Evolutionary conservation across 2,888 invertebrate species (phyloP).

Genomic region (Pterostichus niger): DNA sequence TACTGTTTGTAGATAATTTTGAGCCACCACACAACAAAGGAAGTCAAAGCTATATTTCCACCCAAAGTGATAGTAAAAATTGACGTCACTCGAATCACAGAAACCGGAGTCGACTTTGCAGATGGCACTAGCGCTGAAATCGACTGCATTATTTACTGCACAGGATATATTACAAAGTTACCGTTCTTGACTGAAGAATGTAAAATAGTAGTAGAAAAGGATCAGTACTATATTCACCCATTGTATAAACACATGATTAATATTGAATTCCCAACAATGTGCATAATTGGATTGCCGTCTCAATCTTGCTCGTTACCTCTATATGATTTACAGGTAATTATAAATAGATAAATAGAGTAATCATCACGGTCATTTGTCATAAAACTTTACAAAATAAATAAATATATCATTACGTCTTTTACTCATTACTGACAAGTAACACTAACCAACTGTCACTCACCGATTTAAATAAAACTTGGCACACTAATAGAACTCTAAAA

Average conservation of each 20-base stretch:
- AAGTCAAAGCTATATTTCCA: constrained; percentile 83
- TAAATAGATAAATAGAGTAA: no score
- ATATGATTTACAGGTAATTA: constrained; percentile 88
- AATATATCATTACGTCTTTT: no score
- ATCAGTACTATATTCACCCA: constrained; percentile 89
- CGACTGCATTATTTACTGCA: constrained; percentile 89
- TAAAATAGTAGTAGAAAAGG: constrained; percentile 83
- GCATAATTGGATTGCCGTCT: constrained; percentile 90
- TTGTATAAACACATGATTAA: constrained; percentile 93
- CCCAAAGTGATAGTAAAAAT: constrained; percentile 84
- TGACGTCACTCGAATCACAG: constrained; percentile 79
- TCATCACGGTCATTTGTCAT: no score
- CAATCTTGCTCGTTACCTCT: constrained; percentile 91
- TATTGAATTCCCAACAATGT: constrained; percentile 88
- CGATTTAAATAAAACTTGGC: no score
- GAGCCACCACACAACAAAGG: constrained; percentile 83
- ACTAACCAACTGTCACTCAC: no score
- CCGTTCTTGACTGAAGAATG: constrained; percentile 86
- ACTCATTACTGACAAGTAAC: no score
- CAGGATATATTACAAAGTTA: constrained; percentile 77
- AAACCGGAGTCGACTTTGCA: constrained; percentile 80
- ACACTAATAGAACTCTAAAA: no score
- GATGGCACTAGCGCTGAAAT: constrained; percentile 83
- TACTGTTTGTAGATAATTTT: constrained; percentile 79
- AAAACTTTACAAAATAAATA: no score